A percentile compares a stretch with the other conserved stretches of the same genome.
Conservation (phyloP, 2,797 vertebrate species). For the Decapterus maruadsi region DNA sequence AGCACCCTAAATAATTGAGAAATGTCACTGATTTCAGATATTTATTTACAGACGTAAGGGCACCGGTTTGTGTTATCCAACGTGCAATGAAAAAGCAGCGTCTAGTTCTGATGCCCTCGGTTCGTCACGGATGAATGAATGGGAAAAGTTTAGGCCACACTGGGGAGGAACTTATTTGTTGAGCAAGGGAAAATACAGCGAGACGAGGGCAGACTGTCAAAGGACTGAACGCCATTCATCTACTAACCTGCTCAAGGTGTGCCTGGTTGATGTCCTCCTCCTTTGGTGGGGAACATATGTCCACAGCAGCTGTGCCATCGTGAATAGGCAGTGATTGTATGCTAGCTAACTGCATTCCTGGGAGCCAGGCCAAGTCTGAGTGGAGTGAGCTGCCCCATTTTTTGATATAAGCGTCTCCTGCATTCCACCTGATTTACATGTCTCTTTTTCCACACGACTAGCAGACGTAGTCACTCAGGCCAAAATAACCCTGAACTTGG, state of each 20-base stretch:
- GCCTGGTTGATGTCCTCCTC: slow-evolving; percentile 84
- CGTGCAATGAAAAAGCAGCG: slow-evolving; percentile 4
- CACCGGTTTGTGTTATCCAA: not conserved
- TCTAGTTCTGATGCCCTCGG: not conserved
- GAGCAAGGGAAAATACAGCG: slow-evolving; percentile 73
- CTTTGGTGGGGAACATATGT: slow-evolving; percentile 87
- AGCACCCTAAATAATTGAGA: slow-evolving; percentile 40
- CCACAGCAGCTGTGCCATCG: slow-evolving; percentile 87
- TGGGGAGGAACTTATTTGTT: slow-evolving; percentile 76
- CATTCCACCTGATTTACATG: slow-evolving; percentile 80
- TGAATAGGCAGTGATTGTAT: slow-evolving; percentile 85
- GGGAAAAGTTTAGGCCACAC: slow-evolving; percentile 70
- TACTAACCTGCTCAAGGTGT: slow-evolving; percentile 87
- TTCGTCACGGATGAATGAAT: slow-evolving; percentile 37
- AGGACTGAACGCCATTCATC: slow-evolving; percentile 83
- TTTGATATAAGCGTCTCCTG: slow-evolving; percentile 68
- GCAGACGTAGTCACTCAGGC: slow-evolving; percentile 51
- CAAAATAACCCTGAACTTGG: slow-evolving; percentile 51
- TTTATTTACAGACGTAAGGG: slow-evolving; percentile 39
- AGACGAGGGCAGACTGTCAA: slow-evolving; percentile 82
- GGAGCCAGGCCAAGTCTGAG: slow-evolving; percentile 85
- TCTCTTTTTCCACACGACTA: slow-evolving; percentile 51
- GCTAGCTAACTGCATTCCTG: slow-evolving; percentile 83
- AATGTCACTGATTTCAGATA: slow-evolving; percentile 41
- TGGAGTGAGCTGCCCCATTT: slow-evolving; percentile 83